A percentile compares a stretch with the other conserved stretches of the same genome.
phyloP scores from a whole-genome alignment of 1,140 invertebrate species.

The Drosophila insularis region DNA sequence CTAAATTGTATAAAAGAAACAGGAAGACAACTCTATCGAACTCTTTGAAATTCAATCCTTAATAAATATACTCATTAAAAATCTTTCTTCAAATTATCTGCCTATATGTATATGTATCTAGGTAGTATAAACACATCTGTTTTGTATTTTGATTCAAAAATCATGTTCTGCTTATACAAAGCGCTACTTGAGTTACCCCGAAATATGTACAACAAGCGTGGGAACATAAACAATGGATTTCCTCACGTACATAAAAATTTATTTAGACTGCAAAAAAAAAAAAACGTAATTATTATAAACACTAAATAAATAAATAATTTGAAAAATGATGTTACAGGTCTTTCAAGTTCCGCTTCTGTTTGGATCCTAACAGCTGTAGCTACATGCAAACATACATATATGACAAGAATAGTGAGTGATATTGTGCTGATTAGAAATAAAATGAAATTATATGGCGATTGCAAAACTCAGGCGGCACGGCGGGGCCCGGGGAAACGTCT shows the following conservation, averaged over 20 bases:
- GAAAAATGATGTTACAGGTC: conserved; percentile 24
- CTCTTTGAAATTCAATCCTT: no score
- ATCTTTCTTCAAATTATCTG: background rate
- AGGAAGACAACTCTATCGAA: no score
- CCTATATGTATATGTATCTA: background rate
- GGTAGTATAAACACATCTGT: background rate
- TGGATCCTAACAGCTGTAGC: conserved; percentile 25
- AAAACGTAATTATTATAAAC: conserved; percentile 33
- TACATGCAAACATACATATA: background rate
- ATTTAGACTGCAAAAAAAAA: conserved; percentile 32
- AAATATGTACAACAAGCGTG: conserved; percentile 60
- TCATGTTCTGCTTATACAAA: conserved; percentile 35
- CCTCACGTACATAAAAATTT: conserved; percentile 39
- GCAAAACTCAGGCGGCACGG: conserved; percentile 43
- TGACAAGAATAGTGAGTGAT: conserved; percentile 8
- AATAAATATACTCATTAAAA: background rate
- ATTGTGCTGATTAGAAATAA: conserved; percentile 66
- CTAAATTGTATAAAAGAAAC: no score
- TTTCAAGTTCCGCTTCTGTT: background rate
- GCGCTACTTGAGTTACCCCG: conserved; percentile 37
- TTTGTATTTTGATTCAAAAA: conserved; percentile 21
- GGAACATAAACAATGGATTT: conserved; percentile 68
- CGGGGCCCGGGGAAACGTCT: background rate
- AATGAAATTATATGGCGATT: conserved; percentile 53
- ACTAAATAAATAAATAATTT: conserved; percentile 22